phyloP scores from a whole-genome alignment of 2,113 vertebrate species.

The Cettia cetti region DNA sequence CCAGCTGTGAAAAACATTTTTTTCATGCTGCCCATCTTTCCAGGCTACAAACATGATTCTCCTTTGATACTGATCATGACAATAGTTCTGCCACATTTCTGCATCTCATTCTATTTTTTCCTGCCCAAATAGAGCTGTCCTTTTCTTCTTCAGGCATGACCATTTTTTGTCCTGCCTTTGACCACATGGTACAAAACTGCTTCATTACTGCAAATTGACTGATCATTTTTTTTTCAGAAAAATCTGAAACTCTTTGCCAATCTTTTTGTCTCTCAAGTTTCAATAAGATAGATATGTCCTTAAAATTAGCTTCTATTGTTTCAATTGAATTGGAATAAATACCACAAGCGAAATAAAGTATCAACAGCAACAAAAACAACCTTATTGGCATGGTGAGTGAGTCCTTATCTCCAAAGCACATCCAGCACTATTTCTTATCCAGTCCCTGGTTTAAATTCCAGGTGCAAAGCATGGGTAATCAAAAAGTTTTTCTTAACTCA shows the following conservation, averaged over 20 bases:
- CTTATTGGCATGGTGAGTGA: not conserved
- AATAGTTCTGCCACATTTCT: not conserved
- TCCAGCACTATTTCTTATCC: conserved; percentile 16
- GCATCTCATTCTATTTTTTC: not conserved
- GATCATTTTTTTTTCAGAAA: not conserved
- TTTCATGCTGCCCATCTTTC: not conserved
- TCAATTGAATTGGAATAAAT: not conserved
- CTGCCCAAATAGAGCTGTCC: not conserved
- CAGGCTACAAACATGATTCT: not conserved
- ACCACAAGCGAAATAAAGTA: not conserved
- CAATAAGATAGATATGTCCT: not conserved
- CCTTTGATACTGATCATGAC: not conserved
- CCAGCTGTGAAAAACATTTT: not conserved
- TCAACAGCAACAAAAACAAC: not conserved
- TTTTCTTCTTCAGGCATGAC: not conserved
- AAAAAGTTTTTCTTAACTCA: conserved; percentile 55
- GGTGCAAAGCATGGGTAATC: conserved; percentile 45
- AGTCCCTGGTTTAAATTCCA: conserved; percentile 35
- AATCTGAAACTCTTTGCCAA: not conserved
- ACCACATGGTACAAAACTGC: not conserved
- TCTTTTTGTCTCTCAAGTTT: not conserved
- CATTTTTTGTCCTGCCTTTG: not conserved
- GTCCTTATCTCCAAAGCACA: conserved; percentile 44
- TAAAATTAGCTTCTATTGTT: conserved; percentile 1
- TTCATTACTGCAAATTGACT: not conserved